These are phyloP conservation scores for Actinernus sp. DNA, from an alignment of 92 coral and sea anemone species.

Conservation along the genomic window DNA sequence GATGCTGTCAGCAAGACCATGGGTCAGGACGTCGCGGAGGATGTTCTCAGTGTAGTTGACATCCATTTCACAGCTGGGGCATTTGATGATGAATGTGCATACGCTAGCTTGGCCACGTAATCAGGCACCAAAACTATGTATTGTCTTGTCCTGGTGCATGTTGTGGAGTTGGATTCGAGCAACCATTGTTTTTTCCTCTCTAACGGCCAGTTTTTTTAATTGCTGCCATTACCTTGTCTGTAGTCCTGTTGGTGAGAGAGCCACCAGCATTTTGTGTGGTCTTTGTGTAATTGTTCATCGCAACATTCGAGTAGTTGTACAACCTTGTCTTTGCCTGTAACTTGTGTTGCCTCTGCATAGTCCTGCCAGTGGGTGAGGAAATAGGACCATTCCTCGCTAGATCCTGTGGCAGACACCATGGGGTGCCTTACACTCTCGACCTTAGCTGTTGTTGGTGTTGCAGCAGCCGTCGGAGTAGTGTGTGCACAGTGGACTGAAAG, in stretches of 20 bases:
- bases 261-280: constrained; percentile 65
- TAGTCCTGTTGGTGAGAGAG: constrained; percentile 49
- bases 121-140: too few species aligned
- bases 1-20: constrained; percentile 43
- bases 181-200: constrained; percentile 66
- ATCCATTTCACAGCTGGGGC: constrained; percentile 27
- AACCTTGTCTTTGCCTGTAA: constrained; percentile 53
- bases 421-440: constrained; percentile 38
- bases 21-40: too few species aligned
- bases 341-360: constrained; percentile 56
- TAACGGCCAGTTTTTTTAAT: constrained; percentile 54
- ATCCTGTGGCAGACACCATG: constrained; percentile 45
- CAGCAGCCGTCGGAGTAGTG: constrained; percentile 20
- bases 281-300: constrained; percentile 68
- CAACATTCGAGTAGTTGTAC: constrained; percentile 71
- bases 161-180: too few species aligned
- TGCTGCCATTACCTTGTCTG: constrained; percentile 45
- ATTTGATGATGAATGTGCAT: constrained; percentile 39
- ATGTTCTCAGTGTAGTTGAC: constrained; percentile 61
- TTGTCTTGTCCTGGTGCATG: too few species aligned
- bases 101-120: constrained; percentile 54
- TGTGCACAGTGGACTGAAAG: constrained; percentile 49
- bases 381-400: constrained; percentile 61
- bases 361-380: constrained; percentile 64
- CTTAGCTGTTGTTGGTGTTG: constrained; percentile 22